Percentiles rank a stretch among this genome's conserved stretches.
phyloP scores from a whole-genome alignment of 2,797 vertebrate genomes.

The Jordanella pulchra region DNA sequence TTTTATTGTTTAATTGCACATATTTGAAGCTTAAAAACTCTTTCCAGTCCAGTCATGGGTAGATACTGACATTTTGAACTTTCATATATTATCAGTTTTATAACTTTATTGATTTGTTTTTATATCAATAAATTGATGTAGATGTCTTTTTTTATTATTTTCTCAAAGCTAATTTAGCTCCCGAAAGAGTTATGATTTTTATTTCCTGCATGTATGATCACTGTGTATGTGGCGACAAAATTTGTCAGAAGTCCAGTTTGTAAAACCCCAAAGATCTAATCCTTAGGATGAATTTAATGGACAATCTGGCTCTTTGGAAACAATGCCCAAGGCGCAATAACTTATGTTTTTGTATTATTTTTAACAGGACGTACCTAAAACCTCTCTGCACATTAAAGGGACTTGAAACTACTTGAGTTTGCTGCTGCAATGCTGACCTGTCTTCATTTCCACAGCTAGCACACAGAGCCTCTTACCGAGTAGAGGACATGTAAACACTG shows the following conservation, averaged over 20 bases:
- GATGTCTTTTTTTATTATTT: too few relatives aligned
- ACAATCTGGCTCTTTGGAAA: neutral
- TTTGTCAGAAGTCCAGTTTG: neutral
- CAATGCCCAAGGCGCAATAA: neutral
- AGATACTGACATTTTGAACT: neutral
- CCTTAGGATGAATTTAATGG: neutral
- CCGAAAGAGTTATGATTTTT: too few relatives aligned
- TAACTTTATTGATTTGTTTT: too few relatives aligned
- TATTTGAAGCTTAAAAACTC: neutral
- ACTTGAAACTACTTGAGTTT: slow-evolving; percentile 14
- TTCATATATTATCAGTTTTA: too few relatives aligned
- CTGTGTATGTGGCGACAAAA: neutral
- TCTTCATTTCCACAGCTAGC: slow-evolving; percentile 35
- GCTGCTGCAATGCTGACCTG: slow-evolving; percentile 35
- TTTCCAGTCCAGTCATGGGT: neutral
- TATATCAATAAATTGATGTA: neutral
- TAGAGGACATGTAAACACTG: slow-evolving; percentile 47
- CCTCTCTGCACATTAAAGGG: slow-evolving; percentile 7
- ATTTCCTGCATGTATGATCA: too few relatives aligned
- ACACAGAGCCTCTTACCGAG: slow-evolving; percentile 51
- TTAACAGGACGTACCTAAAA: neutral
- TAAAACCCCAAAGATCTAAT: neutral
- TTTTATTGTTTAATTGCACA: neutral
- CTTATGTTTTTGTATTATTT: neutral
- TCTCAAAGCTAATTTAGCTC: neutral